Evolutionary conservation across 2,113 vertebrate species (phyloP), one percentile per base, ranked within the genome.

Genomic region (Pelusios castaneus): DNA sequence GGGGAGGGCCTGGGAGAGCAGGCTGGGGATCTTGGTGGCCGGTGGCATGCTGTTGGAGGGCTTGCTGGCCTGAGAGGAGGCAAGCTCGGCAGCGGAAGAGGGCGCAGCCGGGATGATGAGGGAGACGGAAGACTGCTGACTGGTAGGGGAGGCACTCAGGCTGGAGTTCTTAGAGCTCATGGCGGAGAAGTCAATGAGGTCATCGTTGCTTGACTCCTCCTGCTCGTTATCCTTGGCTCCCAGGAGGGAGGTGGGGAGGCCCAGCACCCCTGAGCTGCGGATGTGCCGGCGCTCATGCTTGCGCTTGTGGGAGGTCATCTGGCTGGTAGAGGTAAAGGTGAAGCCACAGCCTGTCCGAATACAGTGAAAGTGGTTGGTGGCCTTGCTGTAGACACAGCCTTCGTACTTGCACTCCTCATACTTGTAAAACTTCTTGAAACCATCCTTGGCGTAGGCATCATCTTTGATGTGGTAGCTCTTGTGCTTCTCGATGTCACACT

Each of bases 391-490:
- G 90, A 99, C 99, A 10, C 99, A 99, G 97, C 99, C 99, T 92
- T 99, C 99, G 2, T 99, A 99, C 97, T 99, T 99, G 99, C 99
- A 99, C 94, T 99, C 99, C 97, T 99, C 99, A 0, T 99, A 99
- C 97, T 99, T 99, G 94, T 99, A 99, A 98, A 99, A 99, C 97
- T 99, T 99, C 99, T 99, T 99, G 97, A 99, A 99, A 97, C 99
- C 99, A 1, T 99, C 99, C 98, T 99, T 99, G 98, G 99, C 99
- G 2, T 99, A 99, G 47, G 99, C 99, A 24, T 99, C 99, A 2
- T 99, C 99, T 98, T 99, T 99, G 98, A 99, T 99, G 98, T 99
- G 99, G 98, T 99, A 99, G 98, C 99, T 99, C 98, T 99, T 99
- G 99, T 99, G 99, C 99, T 99, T 99, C 98, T 99, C 99, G 38